A percentile compares a stretch with the other conserved stretches of the same genome.
phyloP scores from a whole-genome alignment of 2,797 vertebrate species.

The Tympanoctomys barrerae region DNA sequence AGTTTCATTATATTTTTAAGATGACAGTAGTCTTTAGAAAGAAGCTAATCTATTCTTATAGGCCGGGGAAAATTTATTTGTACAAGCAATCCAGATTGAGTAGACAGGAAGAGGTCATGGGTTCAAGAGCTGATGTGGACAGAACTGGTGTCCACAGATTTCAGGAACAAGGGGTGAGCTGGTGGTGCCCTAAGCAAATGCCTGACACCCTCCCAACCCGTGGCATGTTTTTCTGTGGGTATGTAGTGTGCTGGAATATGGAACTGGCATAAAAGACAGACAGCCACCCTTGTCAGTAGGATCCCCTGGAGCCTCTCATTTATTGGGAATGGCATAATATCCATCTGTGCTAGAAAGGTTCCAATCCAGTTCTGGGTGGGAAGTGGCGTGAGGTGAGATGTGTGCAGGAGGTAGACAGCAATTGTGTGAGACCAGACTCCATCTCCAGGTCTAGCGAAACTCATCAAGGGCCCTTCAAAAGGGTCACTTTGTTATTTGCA shows the following conservation, averaged over 20 bases:
- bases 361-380: not conserved
- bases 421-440: not conserved
- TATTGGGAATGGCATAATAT: not conserved
- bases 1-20: not conserved
- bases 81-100: not conserved
- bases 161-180: not conserved
- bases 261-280: not conserved
- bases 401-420: not conserved
- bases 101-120: not conserved
- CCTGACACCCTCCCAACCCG: not conserved
- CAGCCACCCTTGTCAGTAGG: not conserved
- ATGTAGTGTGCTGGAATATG: accelerated
- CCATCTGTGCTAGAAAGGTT: not conserved
- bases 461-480: not conserved
- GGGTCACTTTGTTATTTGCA: not conserved
- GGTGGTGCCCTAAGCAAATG: not conserved
- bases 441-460: not conserved
- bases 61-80: not conserved
- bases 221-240: not conserved
- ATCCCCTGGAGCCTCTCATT: not conserved
- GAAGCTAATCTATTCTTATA: not conserved
- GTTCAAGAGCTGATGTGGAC: not conserved
- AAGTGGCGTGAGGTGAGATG: not conserved
- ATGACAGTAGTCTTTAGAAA: not conserved
- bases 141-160: not conserved